Base-by-base conservation (phyloP, 2,888 invertebrate species). In the Acrocyrtus sp. region DNA sequence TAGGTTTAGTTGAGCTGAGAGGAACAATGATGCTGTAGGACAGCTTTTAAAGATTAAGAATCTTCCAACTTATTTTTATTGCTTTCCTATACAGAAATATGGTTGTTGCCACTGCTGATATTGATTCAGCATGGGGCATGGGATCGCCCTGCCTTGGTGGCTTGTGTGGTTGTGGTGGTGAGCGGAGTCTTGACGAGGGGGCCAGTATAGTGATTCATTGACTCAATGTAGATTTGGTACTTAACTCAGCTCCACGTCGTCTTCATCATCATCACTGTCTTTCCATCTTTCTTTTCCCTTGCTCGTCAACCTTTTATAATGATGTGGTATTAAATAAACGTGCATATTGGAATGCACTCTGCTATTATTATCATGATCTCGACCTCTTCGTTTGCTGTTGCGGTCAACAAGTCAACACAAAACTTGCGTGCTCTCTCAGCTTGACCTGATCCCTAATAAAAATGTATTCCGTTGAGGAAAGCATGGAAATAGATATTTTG, bases 401-500 rank as follows among this genome's bases (percentile, higher is more conserved):
- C 72, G 72, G 72, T 72, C 72, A 67, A 67, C 61, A 66, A 73
- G 72, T 73, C 66, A 73, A 66, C 54, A 47, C 41, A 73, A 70
- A 51, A 72, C 27, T 56, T 72, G 72, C 66, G 72, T 58, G 72
- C 67, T 67, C 62, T 54, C 54, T 67, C 72, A 62, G 72, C 72
- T 67, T 73, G 72, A 73, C 61, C 48, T 65, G 72, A 73, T 66
- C 61, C 66, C 72, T 73, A 67, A 73, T 66, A 73, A 73, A 67
- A 73, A 73, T 73, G 72, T 67, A 73, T 73, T 73, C 56, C 65
- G 29, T 65, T 54, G 54, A 34, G 72, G 67, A 48, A 73, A 50
- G 67, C 72, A 73, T 73, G 72, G 61, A 67, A 67, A 66, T 67
- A 54, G 65, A 51, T 56, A 66, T 66, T 66, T 73, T 67, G 60